phyloP scores from a whole-genome alignment of 1,140 invertebrate species.

The Zaprionus nigranus region DNA sequence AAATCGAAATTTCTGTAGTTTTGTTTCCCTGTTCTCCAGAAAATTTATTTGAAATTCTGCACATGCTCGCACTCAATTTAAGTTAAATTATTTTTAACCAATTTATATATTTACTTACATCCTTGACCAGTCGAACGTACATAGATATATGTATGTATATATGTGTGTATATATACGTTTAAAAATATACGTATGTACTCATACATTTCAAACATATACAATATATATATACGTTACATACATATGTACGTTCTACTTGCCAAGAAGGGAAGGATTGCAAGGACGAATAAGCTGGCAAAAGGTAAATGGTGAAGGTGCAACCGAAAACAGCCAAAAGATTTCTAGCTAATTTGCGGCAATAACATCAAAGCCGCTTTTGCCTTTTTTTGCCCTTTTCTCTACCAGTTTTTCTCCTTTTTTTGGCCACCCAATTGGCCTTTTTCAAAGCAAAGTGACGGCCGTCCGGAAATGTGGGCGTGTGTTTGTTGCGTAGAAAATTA shows the following conservation, averaged over 20 bases:
- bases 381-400: slow-evolving; percentile 69
- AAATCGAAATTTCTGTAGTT: slow-evolving; percentile 29
- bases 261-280: neutral
- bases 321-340: slow-evolving; percentile 71
- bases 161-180: slow-evolving; percentile 27
- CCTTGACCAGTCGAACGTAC: too few relatives aligned
- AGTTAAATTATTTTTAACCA: slow-evolving; percentile 75
- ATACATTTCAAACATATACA: neutral
- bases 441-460: slow-evolving; percentile 21
- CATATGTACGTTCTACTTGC: neutral
- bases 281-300: slow-evolving; percentile 48
- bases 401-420: slow-evolving; percentile 3
- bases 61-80: slow-evolving; percentile 79
- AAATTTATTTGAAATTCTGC: slow-evolving; percentile 75
- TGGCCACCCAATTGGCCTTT: slow-evolving; percentile 66
- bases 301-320: slow-evolving; percentile 49
- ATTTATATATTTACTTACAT: slow-evolving; percentile 38
- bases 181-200: neutral
- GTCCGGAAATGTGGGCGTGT: slow-evolving; percentile 42
- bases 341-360: slow-evolving; percentile 82
- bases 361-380: slow-evolving; percentile 75
- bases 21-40: slow-evolving; percentile 27
- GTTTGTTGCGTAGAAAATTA: slow-evolving; percentile 60
- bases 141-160: neutral
- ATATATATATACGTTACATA: too few relatives aligned